phyloP scores from a whole-genome alignment of 2,888 invertebrate species.

The Conus canariensis region DNA sequence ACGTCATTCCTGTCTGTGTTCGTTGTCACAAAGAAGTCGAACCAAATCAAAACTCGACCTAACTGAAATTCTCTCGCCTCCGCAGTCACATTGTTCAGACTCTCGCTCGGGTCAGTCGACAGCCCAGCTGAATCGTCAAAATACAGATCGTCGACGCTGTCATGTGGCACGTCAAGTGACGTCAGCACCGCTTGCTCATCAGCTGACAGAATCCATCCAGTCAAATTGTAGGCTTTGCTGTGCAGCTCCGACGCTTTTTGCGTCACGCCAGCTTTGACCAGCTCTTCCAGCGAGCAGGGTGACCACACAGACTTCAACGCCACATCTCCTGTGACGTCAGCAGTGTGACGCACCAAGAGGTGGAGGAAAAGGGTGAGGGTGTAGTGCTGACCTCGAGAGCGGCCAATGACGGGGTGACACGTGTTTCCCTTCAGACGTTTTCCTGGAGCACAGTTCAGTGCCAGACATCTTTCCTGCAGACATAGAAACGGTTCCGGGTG shows the following conservation, averaged over 20 bases:
- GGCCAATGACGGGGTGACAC: constrained; percentile 18
- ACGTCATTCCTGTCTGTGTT: constrained; percentile 13
- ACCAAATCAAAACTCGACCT: constrained; percentile 31
- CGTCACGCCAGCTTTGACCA: constrained; percentile 7
- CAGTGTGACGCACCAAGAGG: background rate
- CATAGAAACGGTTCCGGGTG: background rate
- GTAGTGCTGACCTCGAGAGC: constrained; percentile 25
- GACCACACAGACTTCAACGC: background rate
- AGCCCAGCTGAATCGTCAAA: background rate
- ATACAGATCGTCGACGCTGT: background rate
- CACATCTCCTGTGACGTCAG: background rate
- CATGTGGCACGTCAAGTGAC: background rate
- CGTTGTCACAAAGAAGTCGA: constrained; percentile 30
- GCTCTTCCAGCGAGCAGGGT: constrained; percentile 20
- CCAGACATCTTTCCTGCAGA: constrained; percentile 22
- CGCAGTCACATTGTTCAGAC: background rate
- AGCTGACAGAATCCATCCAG: background rate
- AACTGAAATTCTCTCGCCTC: background rate
- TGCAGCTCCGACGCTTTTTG: background rate
- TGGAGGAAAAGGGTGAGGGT: constrained; percentile 14
- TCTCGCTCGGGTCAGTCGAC: background rate
- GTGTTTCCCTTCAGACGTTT: constrained; percentile 1
- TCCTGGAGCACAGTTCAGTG: constrained; percentile 16
- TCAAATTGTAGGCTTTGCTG: constrained; percentile 20
- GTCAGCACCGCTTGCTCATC: background rate